Percentiles rank a stretch among this genome's conserved stretches.
phyloP scores from a whole-genome alignment of 64 coral and sea anemone species.

The Cladopsammia gracilis region DNA sequence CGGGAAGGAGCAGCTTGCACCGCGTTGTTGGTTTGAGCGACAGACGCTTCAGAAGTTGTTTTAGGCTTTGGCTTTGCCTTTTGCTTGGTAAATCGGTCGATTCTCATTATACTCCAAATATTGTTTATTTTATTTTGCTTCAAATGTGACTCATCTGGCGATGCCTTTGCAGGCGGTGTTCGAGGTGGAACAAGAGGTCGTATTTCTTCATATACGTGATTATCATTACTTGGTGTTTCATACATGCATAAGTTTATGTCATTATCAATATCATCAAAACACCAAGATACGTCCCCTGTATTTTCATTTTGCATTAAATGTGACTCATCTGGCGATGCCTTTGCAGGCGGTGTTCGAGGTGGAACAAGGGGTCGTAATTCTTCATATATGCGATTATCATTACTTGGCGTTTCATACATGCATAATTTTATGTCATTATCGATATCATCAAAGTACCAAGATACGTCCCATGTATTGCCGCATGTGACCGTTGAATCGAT shows the following conservation, averaged over 20 bases:
- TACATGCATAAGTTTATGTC: not conserved
- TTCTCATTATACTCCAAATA: not conserved
- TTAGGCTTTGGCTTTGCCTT: not conserved
- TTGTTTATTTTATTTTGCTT: not conserved
- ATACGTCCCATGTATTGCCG: not conserved
- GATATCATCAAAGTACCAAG: slow-evolving; percentile 6
- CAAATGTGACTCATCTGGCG: not conserved
- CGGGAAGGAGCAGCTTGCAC: not conserved
- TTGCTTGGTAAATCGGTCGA: not conserved
- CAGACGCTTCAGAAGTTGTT: too few relatives aligned
- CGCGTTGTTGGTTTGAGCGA: not conserved
- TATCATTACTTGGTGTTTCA: not conserved
- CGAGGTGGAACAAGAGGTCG: slow-evolving; percentile 5
- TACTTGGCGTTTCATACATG: not conserved
- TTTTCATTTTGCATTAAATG: not conserved
- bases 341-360: not conserved
- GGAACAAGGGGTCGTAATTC: slow-evolving; percentile 13
- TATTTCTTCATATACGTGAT: not conserved
- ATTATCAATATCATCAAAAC: not conserved
- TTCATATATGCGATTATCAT: not conserved
- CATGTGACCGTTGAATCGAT: not conserved
- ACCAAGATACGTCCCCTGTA: not conserved
- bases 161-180: not conserved
- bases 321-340: not conserved
- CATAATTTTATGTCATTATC: not conserved